These are phyloP conservation scores for Bombus balteatus DNA, from an alignment of 1,140 invertebrate genomes.

Conservation along the genomic window DNA sequence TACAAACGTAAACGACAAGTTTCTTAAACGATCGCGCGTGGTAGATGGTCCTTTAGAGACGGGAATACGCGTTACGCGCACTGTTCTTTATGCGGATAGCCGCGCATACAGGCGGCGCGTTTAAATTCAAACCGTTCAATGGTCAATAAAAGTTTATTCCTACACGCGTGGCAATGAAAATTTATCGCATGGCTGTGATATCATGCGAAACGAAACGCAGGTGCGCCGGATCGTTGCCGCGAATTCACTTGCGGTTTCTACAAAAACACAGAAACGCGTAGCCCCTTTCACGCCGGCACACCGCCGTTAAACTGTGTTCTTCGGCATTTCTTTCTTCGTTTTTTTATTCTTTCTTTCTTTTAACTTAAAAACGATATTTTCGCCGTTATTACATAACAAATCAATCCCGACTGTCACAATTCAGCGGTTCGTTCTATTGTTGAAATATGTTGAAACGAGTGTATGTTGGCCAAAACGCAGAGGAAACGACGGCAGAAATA, in stretches of 20 bases:
- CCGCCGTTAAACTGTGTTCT: not conserved
- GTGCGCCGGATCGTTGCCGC: slow-evolving; percentile 46
- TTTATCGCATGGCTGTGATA: slow-evolving; percentile 54
- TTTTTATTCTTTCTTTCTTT: too few species aligned
- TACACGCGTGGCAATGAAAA: slow-evolving; percentile 56
- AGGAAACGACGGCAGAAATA: too few species aligned
- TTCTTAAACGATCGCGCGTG: slow-evolving; percentile 10
- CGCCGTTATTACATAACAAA: not conserved
- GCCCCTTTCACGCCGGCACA: slow-evolving; percentile 11
- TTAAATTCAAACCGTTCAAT: slow-evolving; percentile 38
- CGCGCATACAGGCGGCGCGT: slow-evolving; percentile 17
- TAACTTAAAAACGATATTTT: slow-evolving; percentile 20
- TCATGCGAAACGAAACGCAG: slow-evolving; percentile 58
- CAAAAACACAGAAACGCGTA: slow-evolving; percentile 30
- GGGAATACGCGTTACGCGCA: not conserved
- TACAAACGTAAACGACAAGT: slow-evolving; percentile 6
- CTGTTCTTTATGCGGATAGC: not conserved
- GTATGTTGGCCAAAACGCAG: not conserved
- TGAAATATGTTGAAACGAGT: not conserved
- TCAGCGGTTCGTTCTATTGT: slow-evolving; percentile 4
- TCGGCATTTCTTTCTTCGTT: not conserved
- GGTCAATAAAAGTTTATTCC: slow-evolving; percentile 57
- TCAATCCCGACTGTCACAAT: not conserved
- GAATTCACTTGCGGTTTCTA: slow-evolving; percentile 49
- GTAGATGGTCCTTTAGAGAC: not conserved